Evolutionary conservation across 2,113 vertebrate genomes (phyloP).

Genomic region (Aviceda subcristata): DNA sequence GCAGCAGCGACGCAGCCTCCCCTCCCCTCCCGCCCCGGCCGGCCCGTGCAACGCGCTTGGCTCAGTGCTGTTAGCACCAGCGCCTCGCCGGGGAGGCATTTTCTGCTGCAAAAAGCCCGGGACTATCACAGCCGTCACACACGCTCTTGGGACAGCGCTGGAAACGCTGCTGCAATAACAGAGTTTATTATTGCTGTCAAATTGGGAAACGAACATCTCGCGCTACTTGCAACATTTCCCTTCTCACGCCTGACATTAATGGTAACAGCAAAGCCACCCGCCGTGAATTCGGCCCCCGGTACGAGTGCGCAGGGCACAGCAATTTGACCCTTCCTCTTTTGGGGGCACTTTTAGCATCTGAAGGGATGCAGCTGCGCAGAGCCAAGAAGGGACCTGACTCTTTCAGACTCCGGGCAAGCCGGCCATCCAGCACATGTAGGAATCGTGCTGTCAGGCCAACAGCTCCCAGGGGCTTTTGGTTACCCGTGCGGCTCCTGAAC

Average conservation of each 20-base stretch:
- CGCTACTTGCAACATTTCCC: not conserved
- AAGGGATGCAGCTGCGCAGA: not conserved
- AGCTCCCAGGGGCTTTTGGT: not conserved
- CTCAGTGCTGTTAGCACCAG: not conserved
- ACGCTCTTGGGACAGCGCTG: not conserved
- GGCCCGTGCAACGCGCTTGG: accelerated
- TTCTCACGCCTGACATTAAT: not conserved
- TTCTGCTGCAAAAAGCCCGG: not conserved
- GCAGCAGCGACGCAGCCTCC: not conserved
- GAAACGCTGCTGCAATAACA: slow-evolving; percentile 17
- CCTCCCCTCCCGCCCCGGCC: not conserved
- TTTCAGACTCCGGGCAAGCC: not conserved
- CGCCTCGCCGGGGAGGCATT: not conserved
- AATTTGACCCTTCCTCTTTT: not conserved
- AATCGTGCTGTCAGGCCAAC: not conserved
- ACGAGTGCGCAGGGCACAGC: not conserved
- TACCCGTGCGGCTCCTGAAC: accelerated
- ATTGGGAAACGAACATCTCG: slow-evolving; percentile 30
- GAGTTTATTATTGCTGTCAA: slow-evolving; percentile 59
- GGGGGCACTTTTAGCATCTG: accelerated
- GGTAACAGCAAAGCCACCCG: not conserved
- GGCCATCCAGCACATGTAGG: accelerated
- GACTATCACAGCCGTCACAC: not conserved
- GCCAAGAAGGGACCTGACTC: accelerated
- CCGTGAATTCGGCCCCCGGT: not conserved